A percentile compares a stretch with the other conserved stretches of the same genome.
Conservation (phyloP, 2,888 invertebrate species). For the Callimorpha dominula region DNA sequence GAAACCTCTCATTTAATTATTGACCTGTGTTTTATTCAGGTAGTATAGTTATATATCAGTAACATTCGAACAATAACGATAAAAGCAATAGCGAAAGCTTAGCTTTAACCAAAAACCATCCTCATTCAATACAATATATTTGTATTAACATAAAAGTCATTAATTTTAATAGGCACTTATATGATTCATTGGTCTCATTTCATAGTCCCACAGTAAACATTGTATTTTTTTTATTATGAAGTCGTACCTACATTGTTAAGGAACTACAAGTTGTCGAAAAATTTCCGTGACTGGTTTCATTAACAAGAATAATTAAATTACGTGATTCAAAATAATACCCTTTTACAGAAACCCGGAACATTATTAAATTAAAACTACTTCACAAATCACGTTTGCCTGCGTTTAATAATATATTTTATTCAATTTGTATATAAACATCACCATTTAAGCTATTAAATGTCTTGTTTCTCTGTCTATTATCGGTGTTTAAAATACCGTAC, state of each 20-base stretch:
- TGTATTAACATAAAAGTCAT: neutral
- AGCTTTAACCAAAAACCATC: neutral
- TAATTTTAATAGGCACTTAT: neutral
- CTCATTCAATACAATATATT: neutral
- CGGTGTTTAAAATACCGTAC: neutral
- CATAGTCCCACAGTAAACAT: neutral
- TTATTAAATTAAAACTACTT: slow-evolving; percentile 5
- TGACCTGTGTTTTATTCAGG: no score
- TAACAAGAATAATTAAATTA: slow-evolving; percentile 21
- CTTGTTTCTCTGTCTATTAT: neutral
- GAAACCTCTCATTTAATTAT: no score
- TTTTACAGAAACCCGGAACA: slow-evolving; percentile 25
- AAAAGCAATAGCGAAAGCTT: no score
- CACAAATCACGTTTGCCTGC: slow-evolving; percentile 11
- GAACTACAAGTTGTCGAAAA: slow-evolving; percentile 5
- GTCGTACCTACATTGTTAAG: slow-evolving; percentile 1
- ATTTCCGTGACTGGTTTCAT: slow-evolving; percentile 15
- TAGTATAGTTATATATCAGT: no score
- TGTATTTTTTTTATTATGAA: neutral
- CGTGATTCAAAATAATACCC: slow-evolving; percentile 18
- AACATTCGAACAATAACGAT: no score
- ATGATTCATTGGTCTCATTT: neutral
- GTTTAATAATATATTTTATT: slow-evolving; percentile 6
- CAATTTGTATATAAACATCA: neutral
- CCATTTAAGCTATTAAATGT: slow-evolving; percentile 7